These are phyloP conservation scores for Lycia hirtaria DNA, from an alignment of 2,888 invertebrate species.

Conservation along the genomic window DNA sequence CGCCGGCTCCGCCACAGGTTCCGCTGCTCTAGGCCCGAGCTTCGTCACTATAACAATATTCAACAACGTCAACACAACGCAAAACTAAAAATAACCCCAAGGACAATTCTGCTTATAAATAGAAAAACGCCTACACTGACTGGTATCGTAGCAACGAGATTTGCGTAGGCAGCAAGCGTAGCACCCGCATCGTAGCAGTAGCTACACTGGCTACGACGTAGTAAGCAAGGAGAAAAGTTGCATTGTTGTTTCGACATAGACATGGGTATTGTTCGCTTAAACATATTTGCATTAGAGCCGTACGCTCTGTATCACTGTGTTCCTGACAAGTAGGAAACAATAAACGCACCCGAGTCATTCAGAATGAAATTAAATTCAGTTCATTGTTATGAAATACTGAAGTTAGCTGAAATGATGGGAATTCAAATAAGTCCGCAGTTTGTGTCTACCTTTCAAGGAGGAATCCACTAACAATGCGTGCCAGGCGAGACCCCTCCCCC, in stretches of 20 bases:
- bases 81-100: slow-evolving; percentile 17
- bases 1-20: slow-evolving; percentile 77
- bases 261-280: slow-evolving; percentile 14
- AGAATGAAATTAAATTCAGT: slow-evolving; percentile 58
- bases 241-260: slow-evolving; percentile 8
- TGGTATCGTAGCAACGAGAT: slow-evolving; percentile 34
- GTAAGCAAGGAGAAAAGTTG: slow-evolving; percentile 21
- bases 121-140: slow-evolving; percentile 30
- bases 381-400: slow-evolving; percentile 67
- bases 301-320: neutral
- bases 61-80: slow-evolving; percentile 3
- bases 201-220: slow-evolving; percentile 32
- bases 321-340: slow-evolving; percentile 5
- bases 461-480: slow-evolving; percentile 73
- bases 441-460: slow-evolving; percentile 66
- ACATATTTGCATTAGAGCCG: slow-evolving; percentile 4
- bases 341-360: slow-evolving; percentile 13
- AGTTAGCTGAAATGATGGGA: slow-evolving; percentile 64
- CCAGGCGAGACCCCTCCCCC: slow-evolving; percentile 40
- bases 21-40: slow-evolving; percentile 86
- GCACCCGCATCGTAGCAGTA: slow-evolving; percentile 16
- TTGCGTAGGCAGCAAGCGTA: slow-evolving; percentile 31
- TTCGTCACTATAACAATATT: slow-evolving; percentile 86
- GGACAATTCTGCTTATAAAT: slow-evolving; percentile 27
- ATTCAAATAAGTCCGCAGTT: slow-evolving; percentile 77